Evolutionary conservation across 1,140 invertebrate species (phyloP), one percentile per base, ranked within the genome.

Genomic region (Papilio aristodemus): DNA sequence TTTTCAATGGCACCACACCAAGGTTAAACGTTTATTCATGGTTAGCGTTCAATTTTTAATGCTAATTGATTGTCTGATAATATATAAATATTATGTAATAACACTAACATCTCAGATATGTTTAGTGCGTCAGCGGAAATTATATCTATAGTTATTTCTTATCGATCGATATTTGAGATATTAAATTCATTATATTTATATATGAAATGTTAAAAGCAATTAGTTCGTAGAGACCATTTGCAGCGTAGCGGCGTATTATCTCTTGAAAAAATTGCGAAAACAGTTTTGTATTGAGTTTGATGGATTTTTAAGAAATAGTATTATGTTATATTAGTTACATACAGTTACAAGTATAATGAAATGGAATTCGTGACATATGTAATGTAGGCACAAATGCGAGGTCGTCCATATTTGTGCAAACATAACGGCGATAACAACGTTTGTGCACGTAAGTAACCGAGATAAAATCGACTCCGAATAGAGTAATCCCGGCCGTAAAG

Each of bases 401-500:
- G 73, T 77, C 75, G 76, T 76, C 84, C 81, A 76, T 90, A 84
- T 86, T 85, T 87, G 85, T 80, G 83, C 86, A 87, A 87, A 90
- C 88, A 89, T 75, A 72, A 73, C 27, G 19, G 67, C 82, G 86
- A 90, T 90, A 89, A 83, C 77, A 80, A 82, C 41, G 86, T 89
- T 84, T 85, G 78, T 81, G 78, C 74, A 81, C 70, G 78, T 83
- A 85, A 82, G 83, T 88, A 85, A 81, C 73, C 74, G 77, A 77
- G 86, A 89, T 90, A 86, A 80, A 80, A 86, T 81, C 83, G 69
- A 71, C 73, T 68, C 70, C 50, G 69, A 77, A 70, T 71, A 71
- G 71, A 75, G 77, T 75, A 77, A 76, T 77, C 76, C 72, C 72
- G 67, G 66, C 72, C 60, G 68, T 76, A 74, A 71, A 85, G 78